phyloP scores from a whole-genome alignment of 2,797 vertebrate genomes.

The Hapalemur alaotrensis region DNA sequence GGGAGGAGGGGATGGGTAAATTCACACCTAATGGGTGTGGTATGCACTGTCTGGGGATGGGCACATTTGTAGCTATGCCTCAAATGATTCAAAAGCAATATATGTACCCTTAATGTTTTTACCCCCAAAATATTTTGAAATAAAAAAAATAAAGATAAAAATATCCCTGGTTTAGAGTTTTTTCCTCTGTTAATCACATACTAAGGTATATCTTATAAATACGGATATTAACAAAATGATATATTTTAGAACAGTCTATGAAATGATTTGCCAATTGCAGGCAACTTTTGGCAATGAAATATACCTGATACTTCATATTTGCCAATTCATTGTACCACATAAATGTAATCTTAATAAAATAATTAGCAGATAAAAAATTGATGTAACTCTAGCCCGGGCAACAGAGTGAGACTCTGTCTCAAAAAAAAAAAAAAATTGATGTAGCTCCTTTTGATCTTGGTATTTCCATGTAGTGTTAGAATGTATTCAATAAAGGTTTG shows the following conservation, averaged over 20 bases:
- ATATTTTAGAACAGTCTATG: not conserved
- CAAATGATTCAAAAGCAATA: too few relatives aligned
- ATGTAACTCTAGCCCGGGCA: not conserved
- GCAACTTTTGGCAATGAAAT: not conserved
- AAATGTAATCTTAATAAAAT: not conserved
- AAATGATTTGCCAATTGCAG: not conserved
- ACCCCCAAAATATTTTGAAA: too few relatives aligned
- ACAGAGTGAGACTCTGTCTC: too few relatives aligned
- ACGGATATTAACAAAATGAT: not conserved
- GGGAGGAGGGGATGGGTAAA: too few relatives aligned
- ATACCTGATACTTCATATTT: not conserved
- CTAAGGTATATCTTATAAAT: not conserved
- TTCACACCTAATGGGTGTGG: too few relatives aligned
- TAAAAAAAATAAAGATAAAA: not conserved
- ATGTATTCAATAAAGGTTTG: not conserved
- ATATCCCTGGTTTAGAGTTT: not conserved
- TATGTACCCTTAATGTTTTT: too few relatives aligned
- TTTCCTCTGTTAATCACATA: not conserved
- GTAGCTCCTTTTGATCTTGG: not conserved
- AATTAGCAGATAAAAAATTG: not conserved
- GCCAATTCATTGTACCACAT: not conserved
- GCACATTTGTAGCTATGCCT: too few relatives aligned
- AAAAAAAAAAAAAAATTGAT: not conserved
- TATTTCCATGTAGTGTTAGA: not conserved
- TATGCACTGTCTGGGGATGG: too few relatives aligned